A percentile compares a stretch with the other conserved stretches of the same genome.
Conservation (phyloP, 2,113 vertebrate genomes). For the Protobothrops mucrosquamatus region DNA sequence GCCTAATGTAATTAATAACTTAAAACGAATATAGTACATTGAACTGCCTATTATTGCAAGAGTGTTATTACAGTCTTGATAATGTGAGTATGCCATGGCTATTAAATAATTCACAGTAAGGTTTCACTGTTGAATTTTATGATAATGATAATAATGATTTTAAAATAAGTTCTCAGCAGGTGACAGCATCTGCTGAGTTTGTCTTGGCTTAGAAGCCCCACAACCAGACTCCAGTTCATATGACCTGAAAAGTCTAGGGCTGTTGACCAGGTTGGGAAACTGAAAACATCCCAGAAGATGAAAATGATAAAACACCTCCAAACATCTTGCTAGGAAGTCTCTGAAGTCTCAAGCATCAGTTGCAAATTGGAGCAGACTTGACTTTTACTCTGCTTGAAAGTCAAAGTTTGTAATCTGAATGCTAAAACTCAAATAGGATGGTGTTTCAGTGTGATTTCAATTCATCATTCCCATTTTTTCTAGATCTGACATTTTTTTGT, state of each 20-base stretch:
- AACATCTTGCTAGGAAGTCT: neutral
- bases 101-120: conserved; percentile 59
- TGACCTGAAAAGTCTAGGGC: neutral
- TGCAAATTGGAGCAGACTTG: neutral
- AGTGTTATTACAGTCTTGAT: conserved; percentile 52
- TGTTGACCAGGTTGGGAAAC: neutral
- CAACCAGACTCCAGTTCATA: neutral
- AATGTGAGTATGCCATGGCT: conserved; percentile 40
- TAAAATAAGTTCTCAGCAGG: neutral
- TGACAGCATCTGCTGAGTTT: neutral
- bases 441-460: neutral
- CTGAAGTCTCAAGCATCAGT: neutral
- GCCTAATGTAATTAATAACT: conserved; percentile 57
- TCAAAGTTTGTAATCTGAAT: conserved; percentile 47
- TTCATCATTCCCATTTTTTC: neutral
- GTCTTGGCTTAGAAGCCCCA: neutral
- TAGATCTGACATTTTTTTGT: neutral
- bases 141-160: neutral
- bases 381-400: neutral
- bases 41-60: conserved; percentile 52
- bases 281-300: neutral
- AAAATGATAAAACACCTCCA: neutral
- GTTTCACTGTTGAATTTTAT: conserved; percentile 38
- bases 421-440: conserved; percentile 6
- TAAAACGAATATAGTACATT: conserved; percentile 56